Evolutionary conservation across 2,888 invertebrate genomes (phyloP).

Genomic region (Idaea aversata): DNA sequence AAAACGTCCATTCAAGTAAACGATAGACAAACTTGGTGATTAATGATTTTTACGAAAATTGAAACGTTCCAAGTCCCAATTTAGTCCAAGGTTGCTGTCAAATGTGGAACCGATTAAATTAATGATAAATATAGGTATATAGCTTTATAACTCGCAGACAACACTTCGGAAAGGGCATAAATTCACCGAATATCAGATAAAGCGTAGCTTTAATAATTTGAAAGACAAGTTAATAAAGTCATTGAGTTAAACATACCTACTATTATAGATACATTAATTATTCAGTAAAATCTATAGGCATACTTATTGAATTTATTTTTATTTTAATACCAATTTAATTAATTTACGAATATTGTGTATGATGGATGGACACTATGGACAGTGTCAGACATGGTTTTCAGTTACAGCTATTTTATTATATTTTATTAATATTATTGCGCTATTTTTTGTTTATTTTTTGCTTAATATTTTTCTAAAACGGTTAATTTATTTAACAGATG

Average conservation of each 20-base stretch:
- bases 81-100: background rate
- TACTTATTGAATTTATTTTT: no score
- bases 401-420: slow-evolving; percentile 1
- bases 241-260: no score
- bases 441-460: slow-evolving; percentile 14
- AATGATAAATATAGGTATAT: background rate
- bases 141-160: background rate
- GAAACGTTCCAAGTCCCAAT: slow-evolving; percentile 1
- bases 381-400: background rate
- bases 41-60: background rate
- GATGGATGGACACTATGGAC: background rate
- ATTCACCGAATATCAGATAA: background rate
- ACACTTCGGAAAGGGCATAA: background rate
- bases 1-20: background rate
- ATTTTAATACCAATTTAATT: no score
- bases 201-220: no score
- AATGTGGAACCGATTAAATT: background rate
- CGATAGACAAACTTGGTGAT: background rate
- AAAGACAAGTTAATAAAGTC: no score
- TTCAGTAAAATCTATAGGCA: no score
- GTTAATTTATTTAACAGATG: slow-evolving; percentile 83
- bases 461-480: slow-evolving; percentile 26
- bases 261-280: no score
- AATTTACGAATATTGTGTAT: background rate
- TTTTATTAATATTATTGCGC: background rate